These are phyloP conservation scores for Acronicta aceris DNA, from an alignment of 2,888 invertebrate species.

Conservation along the genomic window DNA sequence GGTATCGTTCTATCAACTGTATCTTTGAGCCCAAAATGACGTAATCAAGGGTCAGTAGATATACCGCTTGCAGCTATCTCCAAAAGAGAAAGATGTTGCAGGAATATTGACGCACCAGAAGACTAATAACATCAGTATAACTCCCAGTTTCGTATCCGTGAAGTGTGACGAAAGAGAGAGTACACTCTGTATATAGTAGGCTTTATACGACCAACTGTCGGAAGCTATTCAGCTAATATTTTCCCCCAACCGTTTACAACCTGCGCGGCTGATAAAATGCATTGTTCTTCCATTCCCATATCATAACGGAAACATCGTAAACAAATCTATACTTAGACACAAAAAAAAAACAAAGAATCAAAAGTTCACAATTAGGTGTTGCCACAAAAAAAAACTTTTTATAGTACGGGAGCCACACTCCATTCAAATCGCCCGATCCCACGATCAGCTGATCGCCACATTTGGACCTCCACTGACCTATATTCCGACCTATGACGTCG, in stretches of 20 bases:
- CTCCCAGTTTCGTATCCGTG: constrained; percentile 1
- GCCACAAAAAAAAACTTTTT: constrained; percentile 56
- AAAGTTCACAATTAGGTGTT: constrained; percentile 56
- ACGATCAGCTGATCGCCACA: constrained; percentile 85
- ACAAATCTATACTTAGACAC: constrained; percentile 28
- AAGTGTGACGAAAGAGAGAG: constrained; percentile 48
- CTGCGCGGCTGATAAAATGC: constrained; percentile 43
- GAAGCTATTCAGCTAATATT: constrained; percentile 46
- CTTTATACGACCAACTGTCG: constrained; percentile 15
- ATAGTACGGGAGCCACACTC: constrained; percentile 58
- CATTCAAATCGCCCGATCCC: constrained; percentile 69
- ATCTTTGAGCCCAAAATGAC: too few species aligned
- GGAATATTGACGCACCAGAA: neutral
- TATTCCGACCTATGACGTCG: constrained; percentile 86
- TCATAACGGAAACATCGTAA: constrained; percentile 38
- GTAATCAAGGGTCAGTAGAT: too few species aligned
- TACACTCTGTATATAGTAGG: constrained; percentile 18
- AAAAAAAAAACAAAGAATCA: constrained; percentile 41
- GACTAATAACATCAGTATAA: neutral
- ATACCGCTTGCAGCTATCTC: too few species aligned
- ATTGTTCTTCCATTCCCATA: constrained; percentile 52
- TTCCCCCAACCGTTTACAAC: constrained; percentile 52
- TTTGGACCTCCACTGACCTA: constrained; percentile 86
- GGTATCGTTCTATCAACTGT: too few species aligned
- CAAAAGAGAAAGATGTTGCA: neutral